phyloP scores from a whole-genome alignment of 2,888 invertebrate species.

The Congeria kusceri region DNA sequence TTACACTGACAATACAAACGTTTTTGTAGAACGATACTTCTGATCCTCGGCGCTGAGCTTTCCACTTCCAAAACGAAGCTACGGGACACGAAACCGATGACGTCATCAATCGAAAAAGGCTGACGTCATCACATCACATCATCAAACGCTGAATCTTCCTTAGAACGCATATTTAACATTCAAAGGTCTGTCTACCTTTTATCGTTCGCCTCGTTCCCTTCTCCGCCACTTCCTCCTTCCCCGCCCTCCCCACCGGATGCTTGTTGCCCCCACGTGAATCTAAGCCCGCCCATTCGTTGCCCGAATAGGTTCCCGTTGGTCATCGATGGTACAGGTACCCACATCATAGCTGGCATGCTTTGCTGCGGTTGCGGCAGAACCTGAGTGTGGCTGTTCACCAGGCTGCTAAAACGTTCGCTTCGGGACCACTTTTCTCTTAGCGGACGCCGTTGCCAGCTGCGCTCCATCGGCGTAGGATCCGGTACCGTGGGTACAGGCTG shows the following conservation, averaged over 20 bases:
- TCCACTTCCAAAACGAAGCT: too few species aligned
- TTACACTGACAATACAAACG: too few species aligned
- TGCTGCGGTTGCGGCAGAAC: neutral
- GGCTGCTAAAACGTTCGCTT: constrained; percentile 15
- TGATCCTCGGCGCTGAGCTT: too few species aligned
- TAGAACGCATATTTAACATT: too few species aligned
- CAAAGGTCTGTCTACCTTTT: neutral
- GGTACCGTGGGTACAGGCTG: neutral
- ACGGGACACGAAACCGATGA: too few species aligned
- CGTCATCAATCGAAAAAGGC: too few species aligned
- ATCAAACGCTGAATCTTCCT: too few species aligned
- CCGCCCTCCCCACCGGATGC: neutral
- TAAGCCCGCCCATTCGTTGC: neutral
- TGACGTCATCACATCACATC: too few species aligned
- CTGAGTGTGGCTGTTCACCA: neutral
- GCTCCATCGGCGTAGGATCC: neutral
- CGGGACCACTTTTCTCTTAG: constrained; percentile 14
- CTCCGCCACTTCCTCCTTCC: constrained; percentile 12
- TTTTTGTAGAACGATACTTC: too few species aligned
- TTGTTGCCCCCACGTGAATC: constrained; percentile 18
- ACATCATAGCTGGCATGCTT: neutral
- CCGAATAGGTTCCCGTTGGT: too few species aligned
- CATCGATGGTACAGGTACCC: neutral
- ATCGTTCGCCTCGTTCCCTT: constrained; percentile 19
- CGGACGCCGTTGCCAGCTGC: constrained; percentile 1